phyloP scores from a whole-genome alignment of 2,113 vertebrate genomes.

The Tetrao urogallus region DNA sequence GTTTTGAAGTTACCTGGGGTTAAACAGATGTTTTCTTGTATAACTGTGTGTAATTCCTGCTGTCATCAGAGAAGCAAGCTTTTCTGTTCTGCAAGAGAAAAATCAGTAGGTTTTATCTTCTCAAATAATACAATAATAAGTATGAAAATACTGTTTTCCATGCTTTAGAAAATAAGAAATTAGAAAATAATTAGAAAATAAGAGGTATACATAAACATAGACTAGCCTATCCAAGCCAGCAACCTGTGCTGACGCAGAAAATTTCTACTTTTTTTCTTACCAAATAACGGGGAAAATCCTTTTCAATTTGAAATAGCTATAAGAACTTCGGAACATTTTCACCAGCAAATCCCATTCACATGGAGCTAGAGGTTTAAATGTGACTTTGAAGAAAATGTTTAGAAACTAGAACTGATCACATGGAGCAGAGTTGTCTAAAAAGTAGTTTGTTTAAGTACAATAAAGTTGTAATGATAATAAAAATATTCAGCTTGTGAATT shows the following conservation, averaged over 20 bases:
- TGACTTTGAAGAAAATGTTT: background rate
- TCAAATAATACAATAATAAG: background rate
- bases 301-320: background rate
- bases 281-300: background rate
- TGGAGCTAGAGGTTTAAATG: background rate
- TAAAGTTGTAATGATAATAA: background rate
- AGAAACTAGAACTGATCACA: background rate
- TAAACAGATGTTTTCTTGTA: background rate
- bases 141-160: background rate
- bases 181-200: background rate
- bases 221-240: background rate
- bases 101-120: background rate
- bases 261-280: background rate
- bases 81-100: background rate
- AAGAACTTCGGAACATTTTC: background rate
- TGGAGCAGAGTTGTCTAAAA: background rate
- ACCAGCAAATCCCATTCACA: background rate
- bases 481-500: background rate
- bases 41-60: background rate
- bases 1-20: background rate
- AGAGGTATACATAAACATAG: background rate
- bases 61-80: background rate
- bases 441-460: background rate
- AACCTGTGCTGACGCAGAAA: background rate
- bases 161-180: background rate